Evolutionary conservation across 2,888 invertebrate genomes (phyloP).

Genomic region (Aphodius granarius): DNA sequence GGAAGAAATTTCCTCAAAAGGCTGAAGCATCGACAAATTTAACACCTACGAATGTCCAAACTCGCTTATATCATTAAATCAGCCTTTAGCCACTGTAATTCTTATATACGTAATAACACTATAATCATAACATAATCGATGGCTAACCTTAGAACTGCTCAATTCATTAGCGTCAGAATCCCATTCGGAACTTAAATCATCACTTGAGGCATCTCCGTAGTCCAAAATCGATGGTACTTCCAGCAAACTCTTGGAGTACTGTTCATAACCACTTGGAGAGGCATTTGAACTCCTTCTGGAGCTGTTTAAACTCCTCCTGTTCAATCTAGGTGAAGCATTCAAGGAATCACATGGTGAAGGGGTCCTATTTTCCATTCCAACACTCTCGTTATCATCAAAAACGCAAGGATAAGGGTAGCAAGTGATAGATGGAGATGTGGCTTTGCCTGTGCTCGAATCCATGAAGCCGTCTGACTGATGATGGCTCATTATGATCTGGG

Average conservation of each 20-base stretch:
- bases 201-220: slow-evolving; percentile 88
- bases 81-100: too few species aligned
- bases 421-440: slow-evolving; percentile 46
- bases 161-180: slow-evolving; percentile 69
- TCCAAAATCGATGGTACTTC: slow-evolving; percentile 77
- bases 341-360: slow-evolving; percentile 41
- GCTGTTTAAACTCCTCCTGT: slow-evolving; percentile 41
- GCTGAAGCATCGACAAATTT: too few species aligned
- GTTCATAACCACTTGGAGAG: slow-evolving; percentile 65
- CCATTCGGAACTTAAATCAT: slow-evolving; percentile 91
- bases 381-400: slow-evolving; percentile 40
- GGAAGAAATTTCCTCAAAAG: too few species aligned
- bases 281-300: slow-evolving; percentile 42
- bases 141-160: slow-evolving; percentile 25
- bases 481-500: not conserved
- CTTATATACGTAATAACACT: too few species aligned
- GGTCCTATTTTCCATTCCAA: slow-evolving; percentile 25
- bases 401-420: slow-evolving; percentile 51
- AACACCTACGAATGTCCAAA: too few species aligned
- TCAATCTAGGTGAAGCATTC: slow-evolving; percentile 25
- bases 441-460: not conserved
- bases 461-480: slow-evolving; percentile 4
- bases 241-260: slow-evolving; percentile 75
- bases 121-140: too few species aligned
- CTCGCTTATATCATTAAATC: too few species aligned